Percentiles rank a stretch among this genome's conserved stretches.
Conservation (phyloP, 2,113 vertebrate genomes). For the Ivindomyrus marchei region DNA sequence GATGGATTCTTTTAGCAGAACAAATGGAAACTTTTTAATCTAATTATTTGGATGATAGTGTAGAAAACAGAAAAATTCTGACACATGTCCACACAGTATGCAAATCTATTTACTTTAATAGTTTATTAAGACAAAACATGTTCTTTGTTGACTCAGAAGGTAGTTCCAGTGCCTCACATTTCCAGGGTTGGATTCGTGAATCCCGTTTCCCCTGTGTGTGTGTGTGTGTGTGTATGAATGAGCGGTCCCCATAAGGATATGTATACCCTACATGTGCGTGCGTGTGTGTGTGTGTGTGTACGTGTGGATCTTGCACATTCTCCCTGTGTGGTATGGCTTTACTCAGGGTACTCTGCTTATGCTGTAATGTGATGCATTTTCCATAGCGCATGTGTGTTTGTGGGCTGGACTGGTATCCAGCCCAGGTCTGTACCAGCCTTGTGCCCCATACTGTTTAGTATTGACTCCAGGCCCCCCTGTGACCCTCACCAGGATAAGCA, state of each 20-base stretch:
- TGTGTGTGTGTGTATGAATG: neutral
- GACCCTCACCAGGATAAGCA: neutral
- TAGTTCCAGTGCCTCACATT: neutral
- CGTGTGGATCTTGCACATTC: neutral
- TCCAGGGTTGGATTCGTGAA: neutral
- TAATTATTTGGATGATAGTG: neutral
- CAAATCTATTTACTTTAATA: neutral
- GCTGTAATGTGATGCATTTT: neutral
- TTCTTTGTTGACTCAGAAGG: neutral
- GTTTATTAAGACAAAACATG: neutral
- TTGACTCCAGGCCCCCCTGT: neutral
- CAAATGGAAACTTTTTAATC: neutral
- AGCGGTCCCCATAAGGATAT: too few species aligned
- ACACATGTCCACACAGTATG: neutral
- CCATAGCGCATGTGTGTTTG: neutral
- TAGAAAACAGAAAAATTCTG: neutral
- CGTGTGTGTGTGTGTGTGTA: neutral
- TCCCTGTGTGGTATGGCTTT: neutral
- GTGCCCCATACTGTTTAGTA: neutral
- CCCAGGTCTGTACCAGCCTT: neutral
- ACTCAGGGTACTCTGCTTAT: neutral
- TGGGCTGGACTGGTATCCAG: neutral
- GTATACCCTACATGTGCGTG: too few species aligned
- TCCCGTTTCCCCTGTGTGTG: neutral
- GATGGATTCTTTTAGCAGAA: neutral